Percentiles rank a stretch among this genome's conserved stretches.
Conservation (phyloP, 1,140 invertebrate genomes). For the Zophobas morio region DNA sequence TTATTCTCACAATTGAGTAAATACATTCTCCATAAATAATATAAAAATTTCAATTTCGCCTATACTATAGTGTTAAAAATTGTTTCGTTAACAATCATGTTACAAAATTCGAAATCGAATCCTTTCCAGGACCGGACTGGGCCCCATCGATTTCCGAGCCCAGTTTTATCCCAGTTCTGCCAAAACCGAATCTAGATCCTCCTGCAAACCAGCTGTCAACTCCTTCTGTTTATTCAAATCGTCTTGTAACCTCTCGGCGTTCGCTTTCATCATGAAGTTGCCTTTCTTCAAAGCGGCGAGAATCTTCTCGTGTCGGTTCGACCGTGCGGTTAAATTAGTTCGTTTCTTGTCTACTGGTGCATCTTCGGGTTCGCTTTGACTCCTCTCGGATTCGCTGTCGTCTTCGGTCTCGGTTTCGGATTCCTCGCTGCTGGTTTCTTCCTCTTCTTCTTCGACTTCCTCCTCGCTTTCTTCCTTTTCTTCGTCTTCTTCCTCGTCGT, state of each 20-base stretch:
- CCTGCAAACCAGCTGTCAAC: conserved; percentile 80
- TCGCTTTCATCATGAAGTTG: conserved; percentile 87
- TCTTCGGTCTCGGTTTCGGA: conserved; percentile 74
- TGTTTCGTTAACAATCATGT: conserved; percentile 12
- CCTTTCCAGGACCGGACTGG: conserved; percentile 16
- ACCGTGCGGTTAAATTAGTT: conserved; percentile 73
- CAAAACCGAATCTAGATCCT: conserved; percentile 86
- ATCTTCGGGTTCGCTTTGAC: conserved; percentile 78
- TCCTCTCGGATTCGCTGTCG: conserved; percentile 70
- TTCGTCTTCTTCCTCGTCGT: conserved; percentile 75
- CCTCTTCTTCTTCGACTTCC: conserved; percentile 75
- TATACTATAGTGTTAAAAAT: conserved; percentile 21
- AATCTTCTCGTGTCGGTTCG: conserved; percentile 83
- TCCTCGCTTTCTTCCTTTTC: conserved; percentile 74
- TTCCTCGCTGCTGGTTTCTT: conserved; percentile 74
- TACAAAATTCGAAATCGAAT: conserved; percentile 7
- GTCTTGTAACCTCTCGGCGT: conserved; percentile 88
- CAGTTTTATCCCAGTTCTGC: conserved; percentile 76
- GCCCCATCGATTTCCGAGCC: background rate
- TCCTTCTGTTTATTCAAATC: conserved; percentile 86
- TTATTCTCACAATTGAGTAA: conserved; percentile 47
- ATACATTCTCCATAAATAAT: conserved; percentile 43
- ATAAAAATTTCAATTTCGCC: conserved; percentile 48
- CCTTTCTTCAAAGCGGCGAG: conserved; percentile 86
- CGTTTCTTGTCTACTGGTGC: conserved; percentile 77